phyloP scores from a whole-genome alignment of 2,113 vertebrate genomes.

The Python bivittatus region DNA sequence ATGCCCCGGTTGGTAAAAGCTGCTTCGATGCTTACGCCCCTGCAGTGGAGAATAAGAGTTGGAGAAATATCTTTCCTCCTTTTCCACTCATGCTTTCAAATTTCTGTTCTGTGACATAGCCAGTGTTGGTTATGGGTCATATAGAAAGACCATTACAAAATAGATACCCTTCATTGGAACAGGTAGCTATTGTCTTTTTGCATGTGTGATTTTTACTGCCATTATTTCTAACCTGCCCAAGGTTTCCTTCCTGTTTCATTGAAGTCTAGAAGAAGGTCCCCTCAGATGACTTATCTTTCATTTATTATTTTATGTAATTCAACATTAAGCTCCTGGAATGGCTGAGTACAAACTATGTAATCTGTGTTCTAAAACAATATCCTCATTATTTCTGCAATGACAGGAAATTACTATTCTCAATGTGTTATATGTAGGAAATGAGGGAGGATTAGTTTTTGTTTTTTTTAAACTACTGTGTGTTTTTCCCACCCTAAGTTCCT shows the following conservation, averaged over 20 bases:
- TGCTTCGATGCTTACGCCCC: neutral
- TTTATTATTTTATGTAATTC: neutral
- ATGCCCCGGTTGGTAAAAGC: neutral
- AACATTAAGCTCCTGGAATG: neutral
- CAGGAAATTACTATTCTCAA: conserved; percentile 25
- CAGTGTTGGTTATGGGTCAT: neutral
- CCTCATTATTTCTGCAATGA: conserved; percentile 37
- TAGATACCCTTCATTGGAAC: neutral
- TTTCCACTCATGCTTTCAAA: neutral
- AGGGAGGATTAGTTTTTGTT: neutral
- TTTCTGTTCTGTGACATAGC: neutral
- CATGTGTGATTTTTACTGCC: neutral
- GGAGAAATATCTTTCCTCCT: neutral
- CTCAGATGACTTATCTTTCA: neutral
- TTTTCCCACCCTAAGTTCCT: neutral
- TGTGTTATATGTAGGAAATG: neutral
- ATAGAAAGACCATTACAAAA: neutral
- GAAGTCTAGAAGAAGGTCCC: neutral
- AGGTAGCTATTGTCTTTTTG: neutral
- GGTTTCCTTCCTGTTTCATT: neutral
- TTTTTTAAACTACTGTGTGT: neutral
- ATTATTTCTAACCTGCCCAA: neutral
- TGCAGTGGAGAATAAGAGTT: neutral
- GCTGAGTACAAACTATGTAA: neutral
- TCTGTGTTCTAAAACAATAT: conserved; percentile 13